phyloP scores from a whole-genome alignment of 2,888 invertebrate genomes.

The Calliphora vomitoria region DNA sequence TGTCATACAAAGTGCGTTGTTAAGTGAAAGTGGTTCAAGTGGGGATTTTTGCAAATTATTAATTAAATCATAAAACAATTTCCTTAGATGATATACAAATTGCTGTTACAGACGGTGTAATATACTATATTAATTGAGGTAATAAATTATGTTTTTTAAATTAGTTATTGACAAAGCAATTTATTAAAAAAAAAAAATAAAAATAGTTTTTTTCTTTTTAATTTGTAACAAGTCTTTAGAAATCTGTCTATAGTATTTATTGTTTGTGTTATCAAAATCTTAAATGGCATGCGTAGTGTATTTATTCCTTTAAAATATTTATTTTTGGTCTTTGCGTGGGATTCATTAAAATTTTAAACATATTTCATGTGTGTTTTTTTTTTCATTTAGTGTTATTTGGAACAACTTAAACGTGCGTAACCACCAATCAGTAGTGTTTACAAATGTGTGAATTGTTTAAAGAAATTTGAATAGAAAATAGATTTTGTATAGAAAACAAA shows the following conservation, averaged over 20 bases:
- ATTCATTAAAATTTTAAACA: constrained; percentile 33
- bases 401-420: constrained; percentile 27
- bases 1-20: constrained; percentile 40
- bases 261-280: background rate
- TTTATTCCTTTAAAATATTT: constrained; percentile 24
- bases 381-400: background rate
- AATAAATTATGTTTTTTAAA: constrained; percentile 21
- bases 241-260: background rate
- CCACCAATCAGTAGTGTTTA: constrained; percentile 14
- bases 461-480: background rate
- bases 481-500: background rate
- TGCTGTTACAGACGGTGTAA: background rate
- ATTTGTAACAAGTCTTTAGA: no score
- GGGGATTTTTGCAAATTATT: background rate
- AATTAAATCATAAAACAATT: constrained; percentile 31
- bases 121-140: constrained; percentile 8
- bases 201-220: background rate
- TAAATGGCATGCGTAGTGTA: background rate
- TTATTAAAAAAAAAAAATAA: background rate
- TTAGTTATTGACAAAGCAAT: background rate
- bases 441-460: background rate
- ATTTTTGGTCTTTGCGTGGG: constrained; percentile 52
- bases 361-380: background rate
- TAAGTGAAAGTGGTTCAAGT: constrained; percentile 69
- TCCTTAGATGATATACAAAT: background rate